Percentiles rank a stretch among this genome's conserved stretches.
phyloP scores from a whole-genome alignment of 2,797 vertebrate genomes.

The Astyanax mexicanus region DNA sequence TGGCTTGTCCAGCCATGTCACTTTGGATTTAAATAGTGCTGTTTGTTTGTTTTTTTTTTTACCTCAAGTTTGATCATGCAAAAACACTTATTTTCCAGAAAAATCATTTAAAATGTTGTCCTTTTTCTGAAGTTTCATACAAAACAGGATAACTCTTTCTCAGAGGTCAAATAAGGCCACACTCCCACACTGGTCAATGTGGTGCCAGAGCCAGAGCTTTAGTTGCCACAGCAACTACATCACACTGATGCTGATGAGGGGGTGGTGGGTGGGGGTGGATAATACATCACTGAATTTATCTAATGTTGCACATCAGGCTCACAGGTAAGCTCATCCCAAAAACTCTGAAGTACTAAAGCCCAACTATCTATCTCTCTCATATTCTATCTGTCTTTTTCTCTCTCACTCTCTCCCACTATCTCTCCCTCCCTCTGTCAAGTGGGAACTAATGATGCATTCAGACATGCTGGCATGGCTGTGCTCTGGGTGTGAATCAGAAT shows the following conservation, averaged over 20 bases:
- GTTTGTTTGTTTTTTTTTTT: no score
- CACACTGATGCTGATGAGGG: background rate
- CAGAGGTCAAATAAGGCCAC: slow-evolving; percentile 11
- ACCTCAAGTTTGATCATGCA: background rate
- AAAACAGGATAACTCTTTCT: background rate
- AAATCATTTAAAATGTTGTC: background rate
- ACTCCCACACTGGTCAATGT: background rate
- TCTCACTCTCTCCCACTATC: background rate
- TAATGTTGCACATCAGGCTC: background rate
- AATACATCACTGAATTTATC: background rate
- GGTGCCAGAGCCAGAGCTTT: background rate
- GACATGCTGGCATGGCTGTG: slow-evolving; percentile 2
- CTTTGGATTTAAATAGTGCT: no score
- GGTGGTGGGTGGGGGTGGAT: background rate
- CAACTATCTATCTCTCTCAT: slow-evolving; percentile 4
- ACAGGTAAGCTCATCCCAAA: background rate
- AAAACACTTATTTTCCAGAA: background rate
- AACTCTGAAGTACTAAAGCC: background rate
- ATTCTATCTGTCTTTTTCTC: slow-evolving; percentile 8
- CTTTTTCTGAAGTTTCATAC: background rate
- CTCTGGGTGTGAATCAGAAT: slow-evolving; percentile 16
- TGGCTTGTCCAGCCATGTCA: no score
- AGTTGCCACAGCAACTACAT: slow-evolving; percentile 5
- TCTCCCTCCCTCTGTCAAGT: background rate
- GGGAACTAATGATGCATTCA: slow-evolving; percentile 10